Base-by-base conservation (phyloP, 2,888 invertebrate genomes). In the Mythimna ferrago region DNA sequence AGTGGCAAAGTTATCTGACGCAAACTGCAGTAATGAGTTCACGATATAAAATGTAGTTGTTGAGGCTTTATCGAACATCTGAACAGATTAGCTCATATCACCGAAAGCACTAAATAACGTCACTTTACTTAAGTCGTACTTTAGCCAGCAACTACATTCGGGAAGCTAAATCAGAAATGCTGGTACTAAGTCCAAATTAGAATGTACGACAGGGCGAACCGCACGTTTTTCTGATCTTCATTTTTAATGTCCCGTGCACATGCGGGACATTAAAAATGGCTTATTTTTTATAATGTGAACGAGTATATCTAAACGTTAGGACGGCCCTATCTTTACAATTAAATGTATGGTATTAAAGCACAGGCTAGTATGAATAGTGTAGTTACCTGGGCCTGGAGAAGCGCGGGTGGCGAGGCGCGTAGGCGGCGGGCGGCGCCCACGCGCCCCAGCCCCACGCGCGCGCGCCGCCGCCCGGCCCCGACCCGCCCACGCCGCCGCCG, bases 401-500 rank as follows among this genome's bases (percentile, higher is more conserved):
- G 82, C 96, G 94, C 76, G 95, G 96, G 80, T 95, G 95, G 0
- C 95, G 79, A 7, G 95, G 95, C 64, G 89, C 93, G 90, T 95
- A 96, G 74, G 95, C 93, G 75, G 94, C 93, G 80, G 96, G 96
- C 63, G 95, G 96, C 14, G 94, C 95, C 96, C 96, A 95, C 10
- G 93, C 95, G 69, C 93, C 93, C 95, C 95, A 95, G 83, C 94
- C 95, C 94, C 96, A 94, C 74, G 91, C 92, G 76, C 94, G 92
- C 35, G 88, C 88, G 11, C 86, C 89, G 21, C 85, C 87, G 38
- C 86, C 89, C 54, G 86, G 62, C 0, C 77, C 89, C 54, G 0
- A 26, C 26, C 80, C 89, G 32, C 85, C 78, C 16, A 81, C 90
- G 89, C 81, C 92, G 0, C 82, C 86, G 16, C 84, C 89, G 88